Base-by-base conservation (phyloP, 1,140 invertebrate genomes). In the Drosophila lacteicornis region DNA sequence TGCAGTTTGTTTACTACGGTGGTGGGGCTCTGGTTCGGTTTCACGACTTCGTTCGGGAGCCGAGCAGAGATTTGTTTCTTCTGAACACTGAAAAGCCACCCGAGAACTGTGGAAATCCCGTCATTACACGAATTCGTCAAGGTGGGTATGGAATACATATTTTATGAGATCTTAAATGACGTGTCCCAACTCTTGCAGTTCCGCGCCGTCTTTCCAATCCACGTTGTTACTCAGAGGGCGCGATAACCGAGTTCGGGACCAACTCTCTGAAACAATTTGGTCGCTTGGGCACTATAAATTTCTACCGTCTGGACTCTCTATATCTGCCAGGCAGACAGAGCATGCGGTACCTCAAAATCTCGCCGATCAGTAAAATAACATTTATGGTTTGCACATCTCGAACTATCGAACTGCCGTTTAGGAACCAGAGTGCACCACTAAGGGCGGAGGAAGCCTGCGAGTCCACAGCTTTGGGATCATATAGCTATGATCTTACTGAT, bases 301-400 rank as follows among this genome's bases (percentile, higher is more conserved):
- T 94, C 79, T 96, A 96, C 79, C 93, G 94, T 56, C 91, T 97
- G 40, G 94, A 95, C 80, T 94, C 95, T 0, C 96, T 96, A 80
- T 96, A 96, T 79, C 95, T 96, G 82, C 95, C 93, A 45, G 85
- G 55, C 6, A 91, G 93, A 17, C 93, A 93, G 33, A 93, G 93
- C 46, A 92, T 93, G 69, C 93, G 95, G 25, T 93, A 82, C 67
- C 68, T 95, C 11, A 95, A 91, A 75, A 93, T 95, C 38, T 85
- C 94, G 59, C 92, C 93, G 27, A 70, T 85, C 2, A 92, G 90
- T 63, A 93, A 93, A 42, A 83, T 82, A 12, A 59, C 82, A 0
- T 90, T 96, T 13, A 93, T 92, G 30, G 90, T 96, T 22, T 96
- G 96, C 71, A 91, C 93, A 2, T 95, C 95, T 7, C 93, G 95